Evolutionary conservation across 1,140 invertebrate species (phyloP).

Genomic region (Brachionus sp.): DNA sequence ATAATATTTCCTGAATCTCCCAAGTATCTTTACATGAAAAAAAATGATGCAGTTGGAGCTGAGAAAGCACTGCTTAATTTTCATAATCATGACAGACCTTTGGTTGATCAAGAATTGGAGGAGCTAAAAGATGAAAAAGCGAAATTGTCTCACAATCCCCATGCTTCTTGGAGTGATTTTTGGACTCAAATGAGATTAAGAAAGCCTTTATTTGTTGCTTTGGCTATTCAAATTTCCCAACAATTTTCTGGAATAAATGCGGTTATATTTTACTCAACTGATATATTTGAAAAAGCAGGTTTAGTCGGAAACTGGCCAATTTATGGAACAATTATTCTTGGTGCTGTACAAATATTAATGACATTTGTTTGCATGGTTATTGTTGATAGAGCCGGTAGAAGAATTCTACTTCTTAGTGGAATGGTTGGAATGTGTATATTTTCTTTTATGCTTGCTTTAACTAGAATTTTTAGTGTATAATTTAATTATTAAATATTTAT

Average conservation of each 20-base stretch:
- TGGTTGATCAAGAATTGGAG: conserved; percentile 51
- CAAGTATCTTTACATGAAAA: conserved; percentile 81
- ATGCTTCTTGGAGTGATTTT: conserved; percentile 15
- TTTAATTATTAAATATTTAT: not conserved
- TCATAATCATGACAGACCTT: not conserved
- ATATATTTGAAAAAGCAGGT: conserved; percentile 68
- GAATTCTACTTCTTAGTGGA: conserved; percentile 73
- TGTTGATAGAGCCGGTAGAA: conserved; percentile 67
- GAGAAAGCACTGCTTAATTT: conserved; percentile 61
- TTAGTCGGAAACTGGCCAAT: conserved; percentile 64
- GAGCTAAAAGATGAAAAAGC: conserved; percentile 50
- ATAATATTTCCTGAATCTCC: conserved; percentile 90
- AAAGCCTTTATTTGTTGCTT: conserved; percentile 74
- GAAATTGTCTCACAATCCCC: not conserved
- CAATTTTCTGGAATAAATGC: conserved; percentile 67
- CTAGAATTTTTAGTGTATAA: conserved; percentile 34
- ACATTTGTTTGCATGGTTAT: conserved; percentile 61
- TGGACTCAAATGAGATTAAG: conserved; percentile 60
- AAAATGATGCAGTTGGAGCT: conserved; percentile 87
- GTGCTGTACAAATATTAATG: conserved; percentile 70
- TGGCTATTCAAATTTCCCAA: conserved; percentile 80
- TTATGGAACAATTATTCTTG: conserved; percentile 70
- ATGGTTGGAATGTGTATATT: conserved; percentile 58
- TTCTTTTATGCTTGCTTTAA: conserved; percentile 12
- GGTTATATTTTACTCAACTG: conserved; percentile 65